Evolutionary conservation across 2,888 invertebrate species (phyloP), one percentile per base, ranked within the genome.

Genomic region (Caenorhabditis uteleia): DNA sequence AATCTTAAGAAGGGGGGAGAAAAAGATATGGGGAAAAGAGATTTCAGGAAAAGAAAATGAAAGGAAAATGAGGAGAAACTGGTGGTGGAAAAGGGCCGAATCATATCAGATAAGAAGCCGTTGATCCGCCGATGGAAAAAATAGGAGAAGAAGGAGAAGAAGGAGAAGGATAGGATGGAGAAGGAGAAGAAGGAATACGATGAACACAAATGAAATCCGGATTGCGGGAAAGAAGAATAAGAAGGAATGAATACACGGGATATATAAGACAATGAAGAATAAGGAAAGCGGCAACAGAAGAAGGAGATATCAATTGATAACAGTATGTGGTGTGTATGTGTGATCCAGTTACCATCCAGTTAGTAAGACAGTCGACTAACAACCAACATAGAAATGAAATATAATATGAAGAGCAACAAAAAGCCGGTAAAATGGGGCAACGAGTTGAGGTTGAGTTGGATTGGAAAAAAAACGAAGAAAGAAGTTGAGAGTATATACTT

Each of bases 81-180:
- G n/a, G 40, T 27, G 45, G 26, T 29, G 26, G 36, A 47, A 33
- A 33, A 23, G 33, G 40, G 50, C 48, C 49, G 59, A 54, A 60
- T 60, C 60, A 60, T 60, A 60, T 60, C 60, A 60, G 60, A 60
- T 60, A 60, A 60, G 60, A 45, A 45, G 54, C 47, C 58, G 58
- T 59, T 59, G 51, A 59, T 59, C 58, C 58, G 57, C 55, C 49
- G 44, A 42, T 46, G 42, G n/a, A n/a, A n/a, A n/a, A n/a, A n/a
- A n/a, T n/a, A n/a, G n/a, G n/a, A n/a, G n/a, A n/a, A n/a, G n/a
- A n/a, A n/a, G n/a, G n/a, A n/a, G n/a, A n/a, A n/a, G 33, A 42
- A 29, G 38, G 34, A 39, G 49, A 33, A 16, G 23, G 26, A 38
- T 21, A 16, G 45, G n/a, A n/a, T n/a, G n/a, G n/a, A n/a, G n/a